A percentile compares a stretch with the other conserved stretches of the same genome.
Evolutionary conservation across 2,797 vertebrate species (phyloP).

Genomic region (Enteromius mattozi): DNA sequence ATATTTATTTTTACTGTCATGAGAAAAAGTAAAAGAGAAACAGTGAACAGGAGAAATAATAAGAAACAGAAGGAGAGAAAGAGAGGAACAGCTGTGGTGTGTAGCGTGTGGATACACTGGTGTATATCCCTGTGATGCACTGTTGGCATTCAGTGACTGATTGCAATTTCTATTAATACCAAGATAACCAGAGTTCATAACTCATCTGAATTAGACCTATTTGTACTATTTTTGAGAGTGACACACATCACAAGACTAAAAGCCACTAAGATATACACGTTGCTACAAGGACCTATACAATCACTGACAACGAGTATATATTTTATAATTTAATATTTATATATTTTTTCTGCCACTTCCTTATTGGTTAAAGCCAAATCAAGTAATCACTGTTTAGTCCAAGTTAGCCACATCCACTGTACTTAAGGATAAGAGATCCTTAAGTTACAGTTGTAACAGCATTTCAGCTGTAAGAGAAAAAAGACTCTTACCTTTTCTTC

Average conservation of each 20-base stretch:
- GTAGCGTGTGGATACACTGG: slow-evolving; percentile 18
- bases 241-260: slow-evolving; percentile 2
- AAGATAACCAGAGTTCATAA: slow-evolving; percentile 39
- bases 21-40: not conserved
- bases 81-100: slow-evolving; percentile 38
- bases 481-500: slow-evolving; percentile 82
- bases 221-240: slow-evolving; percentile 26
- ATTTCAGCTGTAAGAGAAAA: not conserved
- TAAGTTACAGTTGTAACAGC: not conserved
- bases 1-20: not conserved
- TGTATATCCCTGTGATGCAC: slow-evolving; percentile 44
- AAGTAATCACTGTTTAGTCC: not conserved
- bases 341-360: slow-evolving; percentile 1
- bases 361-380: slow-evolving; percentile 7
- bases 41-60: not conserved
- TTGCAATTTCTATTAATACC: slow-evolving; percentile 48
- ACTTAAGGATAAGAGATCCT: not conserved
- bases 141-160: slow-evolving; percentile 37
- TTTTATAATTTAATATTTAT: too few species aligned
- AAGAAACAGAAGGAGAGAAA: slow-evolving; percentile 9
- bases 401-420: not conserved
- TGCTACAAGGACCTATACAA: not conserved
- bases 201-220: slow-evolving; percentile 9
- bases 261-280: not conserved
- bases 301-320: not conserved